A percentile compares a stretch with the other conserved stretches of the same genome.
Conservation (phyloP, 2,113 vertebrate species). For the Butorides virescens region DNA sequence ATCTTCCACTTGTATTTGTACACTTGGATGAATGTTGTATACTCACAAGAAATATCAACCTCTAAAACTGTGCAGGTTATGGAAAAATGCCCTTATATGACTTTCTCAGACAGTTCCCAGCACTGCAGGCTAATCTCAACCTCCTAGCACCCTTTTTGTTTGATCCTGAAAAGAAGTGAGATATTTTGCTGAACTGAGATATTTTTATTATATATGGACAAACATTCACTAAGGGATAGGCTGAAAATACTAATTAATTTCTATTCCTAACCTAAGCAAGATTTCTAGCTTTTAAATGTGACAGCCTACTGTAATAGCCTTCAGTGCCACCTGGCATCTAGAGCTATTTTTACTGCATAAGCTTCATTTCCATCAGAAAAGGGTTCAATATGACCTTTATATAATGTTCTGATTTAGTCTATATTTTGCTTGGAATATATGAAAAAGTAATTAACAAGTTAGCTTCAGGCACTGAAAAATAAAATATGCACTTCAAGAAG, state of each 20-base stretch:
- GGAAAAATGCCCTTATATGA: not conserved
- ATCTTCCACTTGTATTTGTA: not conserved
- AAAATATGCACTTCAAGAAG: not conserved
- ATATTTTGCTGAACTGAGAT: not conserved
- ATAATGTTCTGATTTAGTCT: constrained; percentile 18
- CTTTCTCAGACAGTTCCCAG: not conserved
- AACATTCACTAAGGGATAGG: not conserved
- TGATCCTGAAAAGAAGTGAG: not conserved
- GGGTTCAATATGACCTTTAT: constrained; percentile 6
- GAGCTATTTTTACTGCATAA: constrained; percentile 21
- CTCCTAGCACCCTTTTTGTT: not conserved
- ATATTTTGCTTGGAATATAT: constrained; percentile 26
- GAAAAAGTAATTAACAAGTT: constrained; percentile 59
- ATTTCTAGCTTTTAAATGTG: constrained; percentile 8
- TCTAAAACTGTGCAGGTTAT: not conserved
- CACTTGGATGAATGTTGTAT: not conserved
- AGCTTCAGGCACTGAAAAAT: constrained; percentile 11
- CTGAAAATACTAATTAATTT: constrained; percentile 34
- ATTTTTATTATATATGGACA: not conserved
- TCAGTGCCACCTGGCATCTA: constrained; percentile 13
- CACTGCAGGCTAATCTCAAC: not conserved
- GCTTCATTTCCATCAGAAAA: constrained; percentile 13
- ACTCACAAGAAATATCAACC: not conserved
- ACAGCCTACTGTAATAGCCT: not conserved
- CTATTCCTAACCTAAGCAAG: constrained; percentile 3